phyloP scores from a whole-genome alignment of 2,888 invertebrate species.

The Trichacis sp. region DNA sequence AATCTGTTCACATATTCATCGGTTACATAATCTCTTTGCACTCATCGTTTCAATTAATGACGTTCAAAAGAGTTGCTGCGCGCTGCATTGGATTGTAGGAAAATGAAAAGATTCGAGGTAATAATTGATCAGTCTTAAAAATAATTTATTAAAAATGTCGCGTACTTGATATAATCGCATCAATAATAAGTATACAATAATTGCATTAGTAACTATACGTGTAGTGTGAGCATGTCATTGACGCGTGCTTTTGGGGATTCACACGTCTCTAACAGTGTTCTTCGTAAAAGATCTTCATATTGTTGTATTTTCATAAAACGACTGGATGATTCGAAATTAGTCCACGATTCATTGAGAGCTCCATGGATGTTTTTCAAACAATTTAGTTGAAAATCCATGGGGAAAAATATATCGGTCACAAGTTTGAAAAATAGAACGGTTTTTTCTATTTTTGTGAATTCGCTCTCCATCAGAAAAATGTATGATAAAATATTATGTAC shows the following conservation, averaged over 20 bases:
- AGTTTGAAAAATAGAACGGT: slow-evolving; percentile 22
- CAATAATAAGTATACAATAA: slow-evolving; percentile 50
- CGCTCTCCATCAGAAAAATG: neutral
- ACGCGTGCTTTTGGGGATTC: slow-evolving; percentile 39
- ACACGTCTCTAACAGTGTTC: slow-evolving; percentile 32
- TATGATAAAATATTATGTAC: neutral
- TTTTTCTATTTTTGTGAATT: slow-evolving; percentile 11
- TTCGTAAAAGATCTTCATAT: slow-evolving; percentile 16
- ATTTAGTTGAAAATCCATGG: too few species aligned
- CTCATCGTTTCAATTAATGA: too few species aligned
- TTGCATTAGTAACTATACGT: slow-evolving; percentile 63
- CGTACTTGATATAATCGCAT: slow-evolving; percentile 61
- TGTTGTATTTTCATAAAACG: slow-evolving; percentile 7
- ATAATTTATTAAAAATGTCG: slow-evolving; percentile 67
- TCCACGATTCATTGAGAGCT: neutral
- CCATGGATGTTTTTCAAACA: too few species aligned
- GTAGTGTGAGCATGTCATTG: slow-evolving; percentile 61
- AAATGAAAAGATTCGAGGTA: neutral
- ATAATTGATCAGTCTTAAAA: slow-evolving; percentile 56
- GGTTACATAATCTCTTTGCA: too few species aligned
- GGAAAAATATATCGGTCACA: neutral
- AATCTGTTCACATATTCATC: too few species aligned
- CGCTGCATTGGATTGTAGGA: too few species aligned
- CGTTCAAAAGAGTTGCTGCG: too few species aligned
- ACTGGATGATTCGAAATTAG: neutral